These are phyloP conservation scores for Ophthalmolycus amberensis DNA, from an alignment of 2,113 vertebrate species.

Conservation along the genomic window DNA sequence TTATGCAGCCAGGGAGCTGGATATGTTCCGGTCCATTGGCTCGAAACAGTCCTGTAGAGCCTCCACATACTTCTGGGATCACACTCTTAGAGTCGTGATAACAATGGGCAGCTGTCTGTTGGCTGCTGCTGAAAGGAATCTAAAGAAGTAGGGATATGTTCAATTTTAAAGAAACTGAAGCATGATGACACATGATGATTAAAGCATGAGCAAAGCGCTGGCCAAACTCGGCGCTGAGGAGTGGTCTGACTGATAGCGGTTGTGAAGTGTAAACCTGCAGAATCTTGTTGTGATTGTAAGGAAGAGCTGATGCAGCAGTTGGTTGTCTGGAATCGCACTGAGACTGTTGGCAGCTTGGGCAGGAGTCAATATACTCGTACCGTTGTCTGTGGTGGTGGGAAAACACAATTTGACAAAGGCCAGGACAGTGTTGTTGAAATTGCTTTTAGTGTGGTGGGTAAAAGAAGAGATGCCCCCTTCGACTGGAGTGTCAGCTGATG, in stretches of 20 bases:
- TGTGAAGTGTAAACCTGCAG: conserved; percentile 26
- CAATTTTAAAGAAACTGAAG: conserved; percentile 3
- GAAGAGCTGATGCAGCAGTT: background rate
- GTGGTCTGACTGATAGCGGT: conserved; percentile 39
- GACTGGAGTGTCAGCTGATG: background rate
- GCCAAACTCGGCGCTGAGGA: conserved; percentile 1
- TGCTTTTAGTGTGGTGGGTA: conserved; percentile 8
- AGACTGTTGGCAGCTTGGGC: conserved; percentile 27
- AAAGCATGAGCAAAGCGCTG: conserved; percentile 33
- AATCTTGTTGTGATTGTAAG: conserved; percentile 1
- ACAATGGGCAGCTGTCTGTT: conserved; percentile 32
- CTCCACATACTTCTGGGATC: conserved; percentile 22
- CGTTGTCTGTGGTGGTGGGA: conserved; percentile 1
- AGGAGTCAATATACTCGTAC: conserved; percentile 22
- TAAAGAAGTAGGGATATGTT: background rate
- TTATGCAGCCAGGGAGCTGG: conserved; percentile 28
- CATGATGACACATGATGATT: conserved; percentile 12
- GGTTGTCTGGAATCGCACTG: conserved; percentile 40
- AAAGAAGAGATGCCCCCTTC: background rate
- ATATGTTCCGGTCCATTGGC: conserved; percentile 42
- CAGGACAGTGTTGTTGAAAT: conserved; percentile 19
- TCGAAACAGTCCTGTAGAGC: conserved; percentile 37
- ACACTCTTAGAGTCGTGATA: conserved; percentile 3
- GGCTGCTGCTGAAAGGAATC: conserved; percentile 19
- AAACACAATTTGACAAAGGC: conserved; percentile 35